Evolutionary conservation across 2,113 vertebrate genomes (phyloP).

Genomic region (Laterallus jamaicensis): DNA sequence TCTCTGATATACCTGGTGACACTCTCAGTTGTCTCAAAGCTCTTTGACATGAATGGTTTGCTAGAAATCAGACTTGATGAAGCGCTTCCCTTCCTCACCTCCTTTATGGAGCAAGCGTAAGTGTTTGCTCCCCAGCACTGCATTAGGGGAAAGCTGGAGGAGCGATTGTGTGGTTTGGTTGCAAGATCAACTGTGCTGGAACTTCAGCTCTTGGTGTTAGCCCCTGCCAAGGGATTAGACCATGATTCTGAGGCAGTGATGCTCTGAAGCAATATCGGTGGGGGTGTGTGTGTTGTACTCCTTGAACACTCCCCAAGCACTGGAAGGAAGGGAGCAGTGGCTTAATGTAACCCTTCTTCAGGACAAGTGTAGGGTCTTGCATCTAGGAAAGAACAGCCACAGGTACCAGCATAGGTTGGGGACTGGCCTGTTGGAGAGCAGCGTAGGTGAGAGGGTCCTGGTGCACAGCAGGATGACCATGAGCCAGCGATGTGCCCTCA

Average conservation of each 20-base stretch:
- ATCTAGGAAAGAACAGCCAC: too few relatives aligned
- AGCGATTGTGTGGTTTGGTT: background rate
- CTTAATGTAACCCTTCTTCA: background rate
- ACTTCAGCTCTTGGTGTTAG: background rate
- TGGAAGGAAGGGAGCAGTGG: background rate
- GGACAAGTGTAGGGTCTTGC: too few relatives aligned
- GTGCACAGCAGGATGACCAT: too few relatives aligned
- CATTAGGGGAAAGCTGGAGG: background rate
- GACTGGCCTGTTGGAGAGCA: too few relatives aligned
- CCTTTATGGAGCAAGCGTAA: fast-evolving
- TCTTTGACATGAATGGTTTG: background rate
- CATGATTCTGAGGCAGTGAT: background rate
- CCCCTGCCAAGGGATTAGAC: background rate
- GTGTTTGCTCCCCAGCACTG: fast-evolving
- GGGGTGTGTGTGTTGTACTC: background rate
- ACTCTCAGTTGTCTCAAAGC: background rate
- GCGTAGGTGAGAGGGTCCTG: too few relatives aligned
- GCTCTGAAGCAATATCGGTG: too few relatives aligned
- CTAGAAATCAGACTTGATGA: background rate
- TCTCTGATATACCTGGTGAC: background rate
- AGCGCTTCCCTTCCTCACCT: background rate
- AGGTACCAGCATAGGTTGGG: too few relatives aligned
- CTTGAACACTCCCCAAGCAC: background rate
- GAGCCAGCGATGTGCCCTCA: too few relatives aligned
- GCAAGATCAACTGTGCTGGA: background rate